Conservation (phyloP, 2,113 vertebrate species). For the Triplophysa siluroides region DNA sequence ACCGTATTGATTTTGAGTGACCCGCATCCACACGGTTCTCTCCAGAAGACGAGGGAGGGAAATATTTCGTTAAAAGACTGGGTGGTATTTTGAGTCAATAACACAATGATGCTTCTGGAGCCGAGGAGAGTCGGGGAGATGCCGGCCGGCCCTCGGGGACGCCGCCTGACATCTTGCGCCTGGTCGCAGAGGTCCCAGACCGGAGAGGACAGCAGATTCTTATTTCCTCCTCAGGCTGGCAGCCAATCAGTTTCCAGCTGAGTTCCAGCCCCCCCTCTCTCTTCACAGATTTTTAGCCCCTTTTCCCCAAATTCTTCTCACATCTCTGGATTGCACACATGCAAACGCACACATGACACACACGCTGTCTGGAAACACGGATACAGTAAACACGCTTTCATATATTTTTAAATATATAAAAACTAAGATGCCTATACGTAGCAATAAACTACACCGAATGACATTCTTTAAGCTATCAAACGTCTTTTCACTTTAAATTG, state of each 20-base stretch:
- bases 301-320: constrained; percentile 76
- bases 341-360: constrained; percentile 44
- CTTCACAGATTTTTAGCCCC: constrained; percentile 76
- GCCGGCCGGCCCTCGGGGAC: constrained; percentile 76
- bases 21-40: constrained; percentile 82
- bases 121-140: constrained; percentile 75
- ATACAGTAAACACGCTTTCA: background rate
- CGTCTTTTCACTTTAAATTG: background rate
- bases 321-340: constrained; percentile 39
- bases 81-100: constrained; percentile 52
- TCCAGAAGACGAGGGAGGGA: constrained; percentile 9
- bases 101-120: constrained; percentile 75
- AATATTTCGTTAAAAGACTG: constrained; percentile 11
- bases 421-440: background rate
- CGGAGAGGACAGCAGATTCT: constrained; percentile 65
- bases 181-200: constrained; percentile 63
- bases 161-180: constrained; percentile 48
- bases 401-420: too few relatives aligned
- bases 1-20: constrained; percentile 91
- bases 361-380: background rate
- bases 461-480: background rate
- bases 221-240: constrained; percentile 71
- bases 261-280: constrained; percentile 61
- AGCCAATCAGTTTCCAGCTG: constrained; percentile 79
- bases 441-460: background rate